A percentile compares a stretch with the other conserved stretches of the same genome.
Conservation (phyloP, 2,888 invertebrate genomes). For the Agriopis leucophaearia region DNA sequence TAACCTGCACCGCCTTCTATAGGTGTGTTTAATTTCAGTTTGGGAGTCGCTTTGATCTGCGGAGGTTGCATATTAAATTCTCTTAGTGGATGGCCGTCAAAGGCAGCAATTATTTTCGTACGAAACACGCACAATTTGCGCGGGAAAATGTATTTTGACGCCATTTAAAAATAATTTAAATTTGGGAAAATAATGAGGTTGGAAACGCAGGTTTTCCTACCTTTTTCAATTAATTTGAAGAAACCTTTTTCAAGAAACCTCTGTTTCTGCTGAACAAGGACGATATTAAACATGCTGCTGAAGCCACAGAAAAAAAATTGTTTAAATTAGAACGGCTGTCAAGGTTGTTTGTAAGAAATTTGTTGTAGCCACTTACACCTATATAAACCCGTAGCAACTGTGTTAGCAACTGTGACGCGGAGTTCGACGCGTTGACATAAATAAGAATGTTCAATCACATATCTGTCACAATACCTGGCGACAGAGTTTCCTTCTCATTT, state of each 20-base stretch:
- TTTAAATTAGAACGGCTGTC: too few relatives aligned
- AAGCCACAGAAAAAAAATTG: too few relatives aligned
- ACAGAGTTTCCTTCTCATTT: too few relatives aligned
- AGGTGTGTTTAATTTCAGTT: conserved; percentile 70
- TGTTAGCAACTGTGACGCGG: too few relatives aligned
- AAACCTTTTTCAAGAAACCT: background rate
- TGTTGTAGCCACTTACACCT: too few relatives aligned
- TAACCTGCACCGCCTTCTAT: conserved; percentile 41
- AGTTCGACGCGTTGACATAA: too few relatives aligned
- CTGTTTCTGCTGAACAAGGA: too few relatives aligned
- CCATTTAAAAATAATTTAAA: conserved; percentile 39
- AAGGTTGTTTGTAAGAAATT: too few relatives aligned
- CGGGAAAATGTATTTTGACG: conserved; percentile 48
- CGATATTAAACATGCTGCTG: too few relatives aligned
- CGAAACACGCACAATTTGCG: conserved; percentile 52
- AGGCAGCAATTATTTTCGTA: conserved; percentile 69
- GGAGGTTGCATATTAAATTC: conserved; percentile 76
- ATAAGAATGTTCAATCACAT: too few relatives aligned
- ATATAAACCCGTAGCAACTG: too few relatives aligned
- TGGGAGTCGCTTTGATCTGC: conserved; percentile 70
- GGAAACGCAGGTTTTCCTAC: background rate
- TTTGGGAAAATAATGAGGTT: conserved; percentile 6
- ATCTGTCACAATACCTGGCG: too few relatives aligned
- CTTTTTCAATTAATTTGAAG: background rate
- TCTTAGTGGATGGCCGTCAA: conserved; percentile 71